Percentiles rank a stretch among this genome's conserved stretches.
These are phyloP conservation scores for Luidia sarsii DNA, from an alignment of 53 echinoderm and acorn worm species.

Conservation along the genomic window DNA sequence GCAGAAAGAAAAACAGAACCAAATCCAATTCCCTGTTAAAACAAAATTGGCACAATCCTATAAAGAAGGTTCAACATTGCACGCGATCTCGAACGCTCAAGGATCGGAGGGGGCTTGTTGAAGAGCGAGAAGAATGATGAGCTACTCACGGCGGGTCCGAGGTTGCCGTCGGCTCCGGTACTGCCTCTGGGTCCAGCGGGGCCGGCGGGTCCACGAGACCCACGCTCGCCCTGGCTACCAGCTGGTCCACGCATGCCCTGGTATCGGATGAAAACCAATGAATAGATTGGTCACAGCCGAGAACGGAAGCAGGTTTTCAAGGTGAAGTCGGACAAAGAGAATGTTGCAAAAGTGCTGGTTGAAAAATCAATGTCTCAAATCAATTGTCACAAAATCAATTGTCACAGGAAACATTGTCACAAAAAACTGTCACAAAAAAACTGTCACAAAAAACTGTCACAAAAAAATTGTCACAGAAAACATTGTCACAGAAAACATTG, in stretches of 20 bases:
- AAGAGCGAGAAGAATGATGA: no score
- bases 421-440: no score
- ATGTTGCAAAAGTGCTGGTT: background rate
- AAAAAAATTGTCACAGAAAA: no score
- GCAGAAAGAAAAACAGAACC: background rate
- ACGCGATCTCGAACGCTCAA: background rate
- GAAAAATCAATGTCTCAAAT: background rate
- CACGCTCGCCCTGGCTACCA: constrained; percentile 63
- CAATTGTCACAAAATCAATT: background rate
- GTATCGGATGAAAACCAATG: background rate
- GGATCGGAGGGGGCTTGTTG: no score
- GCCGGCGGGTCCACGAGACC: constrained; percentile 63
- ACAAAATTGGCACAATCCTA: background rate
- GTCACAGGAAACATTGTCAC: background rate
- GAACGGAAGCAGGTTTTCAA: background rate
- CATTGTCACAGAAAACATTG: no score
- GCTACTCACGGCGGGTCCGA: constrained; percentile 49
- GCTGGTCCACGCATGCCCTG: constrained; percentile 44
- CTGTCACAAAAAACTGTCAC: no score
- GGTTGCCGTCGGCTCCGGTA: constrained; percentile 18
- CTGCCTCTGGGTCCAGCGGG: constrained; percentile 32
- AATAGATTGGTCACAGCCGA: background rate
- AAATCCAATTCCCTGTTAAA: no score
- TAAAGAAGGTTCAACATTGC: background rate
- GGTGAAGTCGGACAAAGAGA: background rate